phyloP scores from a whole-genome alignment of 1,140 invertebrate genomes.

The Lordiphosa clarofinis region DNA sequence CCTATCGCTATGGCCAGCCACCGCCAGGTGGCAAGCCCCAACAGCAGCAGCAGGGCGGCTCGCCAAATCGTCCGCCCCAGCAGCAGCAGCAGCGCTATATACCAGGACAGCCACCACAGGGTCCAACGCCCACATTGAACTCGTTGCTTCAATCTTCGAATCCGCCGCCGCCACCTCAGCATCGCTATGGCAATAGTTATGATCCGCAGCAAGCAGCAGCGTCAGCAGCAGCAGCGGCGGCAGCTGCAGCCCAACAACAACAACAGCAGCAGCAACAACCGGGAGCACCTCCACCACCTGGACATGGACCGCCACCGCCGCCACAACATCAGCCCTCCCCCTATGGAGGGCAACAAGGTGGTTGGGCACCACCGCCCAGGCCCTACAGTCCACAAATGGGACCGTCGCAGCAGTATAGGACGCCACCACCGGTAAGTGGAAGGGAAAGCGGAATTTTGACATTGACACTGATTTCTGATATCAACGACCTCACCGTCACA shows the following conservation, averaged over 20 bases:
- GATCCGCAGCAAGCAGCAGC: conserved; percentile 79
- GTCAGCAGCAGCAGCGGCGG: conserved; percentile 60
- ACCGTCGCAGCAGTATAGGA: conserved; percentile 75
- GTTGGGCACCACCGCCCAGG: conserved; percentile 74
- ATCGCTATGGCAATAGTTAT: conserved; percentile 78
- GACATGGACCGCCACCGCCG: conserved; percentile 80
- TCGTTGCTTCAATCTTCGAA: conserved; percentile 91
- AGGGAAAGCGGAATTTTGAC: conserved; percentile 24
- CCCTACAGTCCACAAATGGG: conserved; percentile 78
- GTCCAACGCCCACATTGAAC: conserved; percentile 94
- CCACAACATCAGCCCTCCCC: conserved; percentile 69
- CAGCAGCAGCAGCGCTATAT: conserved; percentile 75
- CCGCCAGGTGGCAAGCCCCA: conserved; percentile 51
- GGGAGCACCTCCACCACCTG: conserved; percentile 59
- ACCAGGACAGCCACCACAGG: conserved; percentile 83
- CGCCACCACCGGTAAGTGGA: conserved; percentile 72
- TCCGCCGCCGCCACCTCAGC: conserved; percentile 81
- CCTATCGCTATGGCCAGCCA: conserved; percentile 73
- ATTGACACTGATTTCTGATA: conserved; percentile 57
- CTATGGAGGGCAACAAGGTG: conserved; percentile 70
- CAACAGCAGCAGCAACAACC: conserved; percentile 65
- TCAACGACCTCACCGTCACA: conserved; percentile 38
- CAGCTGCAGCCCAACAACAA: conserved; percentile 68
- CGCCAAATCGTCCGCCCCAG: conserved; percentile 72
- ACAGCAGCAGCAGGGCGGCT: conserved; percentile 61